Evolutionary conservation across 2,888 invertebrate genomes (phyloP).

Genomic region (Timema podura): DNA sequence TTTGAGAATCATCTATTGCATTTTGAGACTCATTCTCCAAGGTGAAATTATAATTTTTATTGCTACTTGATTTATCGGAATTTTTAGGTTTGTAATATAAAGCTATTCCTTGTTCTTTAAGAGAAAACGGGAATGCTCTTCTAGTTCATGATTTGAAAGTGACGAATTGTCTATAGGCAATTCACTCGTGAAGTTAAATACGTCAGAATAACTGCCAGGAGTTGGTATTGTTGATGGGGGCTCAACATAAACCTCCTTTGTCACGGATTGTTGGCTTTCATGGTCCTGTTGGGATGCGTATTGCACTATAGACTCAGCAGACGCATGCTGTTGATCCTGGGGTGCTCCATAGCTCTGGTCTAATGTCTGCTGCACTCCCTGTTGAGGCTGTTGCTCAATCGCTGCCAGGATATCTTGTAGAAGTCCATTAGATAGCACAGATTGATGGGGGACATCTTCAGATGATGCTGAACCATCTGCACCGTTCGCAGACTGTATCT

Average conservation of each 20-base stretch:
- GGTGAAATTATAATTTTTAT: no score
- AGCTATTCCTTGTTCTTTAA: constrained; percentile 57
- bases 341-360: constrained; percentile 17
- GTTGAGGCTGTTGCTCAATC: constrained; percentile 63
- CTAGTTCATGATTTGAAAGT: constrained; percentile 34
- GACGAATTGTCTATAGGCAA: not conserved
- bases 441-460: constrained; percentile 62
- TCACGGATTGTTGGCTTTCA: constrained; percentile 49
- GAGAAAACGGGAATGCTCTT: constrained; percentile 43
- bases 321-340: constrained; percentile 23
- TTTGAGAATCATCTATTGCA: no score
- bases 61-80: not conserved
- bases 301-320: constrained; percentile 13
- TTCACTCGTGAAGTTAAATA: no score
- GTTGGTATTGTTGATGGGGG: constrained; percentile 27
- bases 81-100: constrained; percentile 47
- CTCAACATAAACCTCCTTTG: constrained; percentile 45
- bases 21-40: no score
- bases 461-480: constrained; percentile 46
- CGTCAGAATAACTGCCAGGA: no score
- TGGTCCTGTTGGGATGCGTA: constrained; percentile 37
- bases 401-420: constrained; percentile 77
- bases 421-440: constrained; percentile 72
- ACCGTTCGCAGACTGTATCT: constrained; percentile 68
- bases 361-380: constrained; percentile 16